Evolutionary conservation across 2,888 invertebrate genomes (phyloP), one percentile per base, ranked within the genome.

Genomic region (Xanthorhoe designata): DNA sequence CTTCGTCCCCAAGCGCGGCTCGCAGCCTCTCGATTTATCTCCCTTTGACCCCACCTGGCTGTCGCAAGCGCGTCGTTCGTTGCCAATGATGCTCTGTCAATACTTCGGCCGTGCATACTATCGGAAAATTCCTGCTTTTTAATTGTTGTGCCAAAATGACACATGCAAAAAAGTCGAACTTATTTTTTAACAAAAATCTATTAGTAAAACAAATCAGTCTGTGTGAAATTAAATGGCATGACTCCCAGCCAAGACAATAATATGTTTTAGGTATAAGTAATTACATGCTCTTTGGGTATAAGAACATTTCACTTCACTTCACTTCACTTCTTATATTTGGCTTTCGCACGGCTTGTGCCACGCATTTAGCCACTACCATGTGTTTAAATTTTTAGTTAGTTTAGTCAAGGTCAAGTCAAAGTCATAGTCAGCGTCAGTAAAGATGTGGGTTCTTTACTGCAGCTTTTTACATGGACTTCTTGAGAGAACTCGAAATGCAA

Each of bases 1-100:
- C 80, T 77, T 75, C 75, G 84, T 80, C 80, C 83, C 82, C 81
- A 81, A 83, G 80, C 82, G 78, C 73, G 78, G 80, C 75, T 73
- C 81, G 84, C 82, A 89, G 86, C 89, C 91, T 90, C 92, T 87
- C 90, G 85, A 91, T 91, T 86, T 92, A 92, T 91, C 91, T 89
- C 85, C 83, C 85, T 85, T 85, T 88, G 89, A 86, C 87, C 90
- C 89, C 88, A 89, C 88, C 89, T 89, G 86, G 80, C 90, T 90
- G 87, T 89, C 90, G 90, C 88, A 88, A 88, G 86, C 80, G 79
- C 75, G 78, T 74, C 67, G 74, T 75, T 71, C 76, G 84, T 75
- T 92, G 92, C 92, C 92, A 93, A 92, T 91, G 88, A 90, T 88
- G 85, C 85, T 88, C 90, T 89, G 92, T 92, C 92, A 91, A 92